Percentiles rank a stretch among this genome's conserved stretches.
These are phyloP conservation scores for Melanerpes formicivorus DNA, from an alignment of 2,113 vertebrate genomes.

Conservation along the genomic window DNA sequence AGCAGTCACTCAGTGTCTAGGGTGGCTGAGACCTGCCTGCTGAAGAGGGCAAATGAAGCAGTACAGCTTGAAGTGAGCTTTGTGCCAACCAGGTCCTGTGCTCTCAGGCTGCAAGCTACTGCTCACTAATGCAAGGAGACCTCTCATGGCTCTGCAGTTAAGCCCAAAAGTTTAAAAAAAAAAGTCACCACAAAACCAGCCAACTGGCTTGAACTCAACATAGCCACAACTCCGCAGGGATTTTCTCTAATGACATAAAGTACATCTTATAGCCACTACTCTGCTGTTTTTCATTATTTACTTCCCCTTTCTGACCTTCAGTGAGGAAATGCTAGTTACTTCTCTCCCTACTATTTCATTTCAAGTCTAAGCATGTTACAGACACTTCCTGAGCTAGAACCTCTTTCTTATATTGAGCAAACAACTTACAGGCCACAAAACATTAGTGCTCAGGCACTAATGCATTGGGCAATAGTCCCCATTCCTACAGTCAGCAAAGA, in stretches of 20 bases:
- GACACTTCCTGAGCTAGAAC: not conserved
- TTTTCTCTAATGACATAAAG: not conserved
- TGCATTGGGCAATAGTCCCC: not conserved
- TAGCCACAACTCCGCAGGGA: not conserved
- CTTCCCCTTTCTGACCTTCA: not conserved
- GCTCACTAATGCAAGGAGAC: not conserved
- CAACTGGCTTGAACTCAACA: not conserved
- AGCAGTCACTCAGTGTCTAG: not conserved
- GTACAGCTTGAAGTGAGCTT: not conserved
- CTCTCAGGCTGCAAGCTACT: not conserved
- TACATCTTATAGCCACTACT: not conserved
- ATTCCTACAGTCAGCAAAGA: not conserved
- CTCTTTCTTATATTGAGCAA: not conserved
- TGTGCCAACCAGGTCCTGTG: not conserved
- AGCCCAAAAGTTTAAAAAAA: not conserved
- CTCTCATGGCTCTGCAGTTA: not conserved
- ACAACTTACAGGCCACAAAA: fast-evolving
- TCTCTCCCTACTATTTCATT: not conserved
- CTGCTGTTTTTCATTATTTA: not conserved
- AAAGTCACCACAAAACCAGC: not conserved
- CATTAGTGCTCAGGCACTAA: not conserved
- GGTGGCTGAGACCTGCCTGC: not conserved
- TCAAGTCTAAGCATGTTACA: not conserved
- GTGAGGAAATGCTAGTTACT: constrained; percentile 5
- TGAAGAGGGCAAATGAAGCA: not conserved